Evolutionary conservation across 2,888 invertebrate species (phyloP).

Genomic region (Homarus gammarus): DNA sequence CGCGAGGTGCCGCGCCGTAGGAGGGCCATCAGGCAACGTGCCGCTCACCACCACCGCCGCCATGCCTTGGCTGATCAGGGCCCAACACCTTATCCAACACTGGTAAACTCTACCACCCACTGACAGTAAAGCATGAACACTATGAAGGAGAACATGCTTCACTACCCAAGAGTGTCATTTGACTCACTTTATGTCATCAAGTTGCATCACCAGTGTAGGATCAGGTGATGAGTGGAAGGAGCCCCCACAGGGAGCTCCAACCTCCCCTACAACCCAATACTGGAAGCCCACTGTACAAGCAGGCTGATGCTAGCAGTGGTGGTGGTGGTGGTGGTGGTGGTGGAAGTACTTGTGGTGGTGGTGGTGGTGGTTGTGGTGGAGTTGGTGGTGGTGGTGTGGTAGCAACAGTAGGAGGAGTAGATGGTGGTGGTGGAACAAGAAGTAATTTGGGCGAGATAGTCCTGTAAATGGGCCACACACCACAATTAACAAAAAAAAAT

Average conservation of each 20-base stretch:
- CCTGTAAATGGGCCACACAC: constrained; percentile 76
- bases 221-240: constrained; percentile 43
- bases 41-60: constrained; percentile 72
- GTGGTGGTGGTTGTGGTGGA: constrained; percentile 72
- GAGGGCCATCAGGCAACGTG: constrained; percentile 73
- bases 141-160: constrained; percentile 17
- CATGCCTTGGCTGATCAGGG: constrained; percentile 58
- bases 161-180: constrained; percentile 17
- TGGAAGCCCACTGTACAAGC: constrained; percentile 56
- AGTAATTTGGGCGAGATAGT: constrained; percentile 76
- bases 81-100: constrained; percentile 42
- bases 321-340: constrained; percentile 69
- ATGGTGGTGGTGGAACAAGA: constrained; percentile 74
- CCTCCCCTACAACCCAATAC: constrained; percentile 49
- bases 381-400: constrained; percentile 73
- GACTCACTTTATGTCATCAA: constrained; percentile 21
- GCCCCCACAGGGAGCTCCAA: constrained; percentile 37
- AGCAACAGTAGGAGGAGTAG: constrained; percentile 76
- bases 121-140: constrained; percentile 26
- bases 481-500: constrained; percentile 68
- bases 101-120: constrained; percentile 25
- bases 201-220: constrained; percentile 49
- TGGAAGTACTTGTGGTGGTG: constrained; percentile 69
- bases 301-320: constrained; percentile 60
- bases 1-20: constrained; percentile 70